phyloP scores from a whole-genome alignment of 2,113 vertebrate species.

The Calyptommatus sinebrachiatus region DNA sequence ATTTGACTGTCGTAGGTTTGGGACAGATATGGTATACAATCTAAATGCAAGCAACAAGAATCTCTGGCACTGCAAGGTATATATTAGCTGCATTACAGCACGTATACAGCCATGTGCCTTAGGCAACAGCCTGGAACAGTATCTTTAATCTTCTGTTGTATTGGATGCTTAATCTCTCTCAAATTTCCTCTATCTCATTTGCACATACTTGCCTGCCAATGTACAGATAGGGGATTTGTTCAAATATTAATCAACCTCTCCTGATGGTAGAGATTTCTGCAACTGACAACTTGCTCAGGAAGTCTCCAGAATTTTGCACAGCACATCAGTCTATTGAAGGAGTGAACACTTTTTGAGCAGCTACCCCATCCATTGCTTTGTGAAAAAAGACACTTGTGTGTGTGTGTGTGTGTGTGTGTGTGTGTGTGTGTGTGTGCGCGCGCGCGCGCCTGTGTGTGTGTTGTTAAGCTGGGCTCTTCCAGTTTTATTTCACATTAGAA shows the following conservation, averaged over 20 bases:
- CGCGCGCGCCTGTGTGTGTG: no score
- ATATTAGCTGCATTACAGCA: not conserved
- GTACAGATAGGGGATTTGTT: conserved; percentile 61
- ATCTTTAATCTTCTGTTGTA: conserved; percentile 64
- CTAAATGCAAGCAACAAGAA: not conserved
- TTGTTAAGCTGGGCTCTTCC: conserved; percentile 20
- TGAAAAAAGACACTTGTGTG: not conserved
- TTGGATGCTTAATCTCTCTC: conserved; percentile 62
- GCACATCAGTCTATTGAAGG: not conserved
- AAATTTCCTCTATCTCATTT: conserved; percentile 66
- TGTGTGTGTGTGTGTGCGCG: not conserved
- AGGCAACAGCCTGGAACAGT: conserved; percentile 30
- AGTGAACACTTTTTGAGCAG: no score
- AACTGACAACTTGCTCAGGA: conserved; percentile 48
- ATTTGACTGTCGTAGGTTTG: not conserved
- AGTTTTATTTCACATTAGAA: conserved; percentile 19
- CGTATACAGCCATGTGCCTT: conserved; percentile 2
- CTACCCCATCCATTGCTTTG: not conserved
- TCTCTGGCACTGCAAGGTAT: not conserved
- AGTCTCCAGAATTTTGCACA: not conserved
- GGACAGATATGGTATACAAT: not conserved
- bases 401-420: not conserved
- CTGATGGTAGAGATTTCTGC: conserved; percentile 61
- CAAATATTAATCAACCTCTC: conserved; percentile 69
- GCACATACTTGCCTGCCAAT: conserved; percentile 60